Conservation (phyloP, 2,888 invertebrate species). For the Tenthredo amoena region DNA sequence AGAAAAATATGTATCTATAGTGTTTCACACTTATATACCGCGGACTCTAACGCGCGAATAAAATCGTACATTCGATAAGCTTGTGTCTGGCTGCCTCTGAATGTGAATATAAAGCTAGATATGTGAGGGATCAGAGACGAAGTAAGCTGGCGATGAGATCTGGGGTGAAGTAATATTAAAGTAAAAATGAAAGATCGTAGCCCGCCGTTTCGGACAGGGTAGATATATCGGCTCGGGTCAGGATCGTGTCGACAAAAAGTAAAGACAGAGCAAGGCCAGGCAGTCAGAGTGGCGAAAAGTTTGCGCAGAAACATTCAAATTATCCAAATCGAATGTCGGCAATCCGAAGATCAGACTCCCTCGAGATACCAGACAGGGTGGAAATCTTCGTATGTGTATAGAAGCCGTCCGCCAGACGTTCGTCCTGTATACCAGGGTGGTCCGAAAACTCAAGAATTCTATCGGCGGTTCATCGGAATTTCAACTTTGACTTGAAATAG, state of each 20-base stretch:
- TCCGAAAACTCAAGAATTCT: slow-evolving; percentile 18
- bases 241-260: slow-evolving; percentile 20
- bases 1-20: background rate
- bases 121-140: background rate
- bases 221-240: slow-evolving; percentile 13
- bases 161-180: slow-evolving; percentile 15
- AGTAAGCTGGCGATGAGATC: background rate
- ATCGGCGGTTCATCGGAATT: slow-evolving; percentile 34
- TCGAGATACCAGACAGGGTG: slow-evolving; percentile 4
- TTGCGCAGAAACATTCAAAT: slow-evolving; percentile 46
- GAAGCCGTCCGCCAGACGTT: background rate
- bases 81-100: background rate
- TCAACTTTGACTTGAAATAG: slow-evolving; percentile 35
- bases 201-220: slow-evolving; percentile 2
- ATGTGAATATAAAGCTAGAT: background rate
- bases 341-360: slow-evolving; percentile 30
- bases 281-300: slow-evolving; percentile 40
- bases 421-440: background rate
- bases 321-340: slow-evolving; percentile 48
- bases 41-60: background rate
- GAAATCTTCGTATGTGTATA: background rate
- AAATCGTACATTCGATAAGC: background rate
- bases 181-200: slow-evolving; percentile 16
- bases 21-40: background rate
- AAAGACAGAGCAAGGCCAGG: background rate